These are phyloP conservation scores for Synanthedon andrenaeformis DNA, from an alignment of 2,888 invertebrate species.

Conservation along the genomic window DNA sequence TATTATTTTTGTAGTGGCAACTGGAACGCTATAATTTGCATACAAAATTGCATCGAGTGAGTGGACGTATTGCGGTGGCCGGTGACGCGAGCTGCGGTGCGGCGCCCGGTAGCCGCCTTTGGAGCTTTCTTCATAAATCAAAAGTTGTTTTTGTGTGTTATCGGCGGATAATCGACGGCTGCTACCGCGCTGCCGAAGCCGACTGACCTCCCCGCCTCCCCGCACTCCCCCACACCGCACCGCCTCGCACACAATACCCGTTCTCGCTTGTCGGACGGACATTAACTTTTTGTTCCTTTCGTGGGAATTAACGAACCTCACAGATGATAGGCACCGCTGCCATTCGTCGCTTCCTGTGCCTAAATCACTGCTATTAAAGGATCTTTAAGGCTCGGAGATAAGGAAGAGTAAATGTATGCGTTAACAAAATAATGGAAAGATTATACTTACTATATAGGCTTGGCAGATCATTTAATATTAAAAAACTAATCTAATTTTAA, in stretches of 20 bases:
- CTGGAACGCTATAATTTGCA: constrained; percentile 3
- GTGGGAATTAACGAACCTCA: constrained; percentile 40
- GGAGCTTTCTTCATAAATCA: constrained; percentile 66
- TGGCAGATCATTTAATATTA: too few species aligned
- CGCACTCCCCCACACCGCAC: constrained; percentile 9
- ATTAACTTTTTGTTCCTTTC: constrained; percentile 51
- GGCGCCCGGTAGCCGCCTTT: constrained; percentile 61
- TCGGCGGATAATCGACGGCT: constrained; percentile 61
- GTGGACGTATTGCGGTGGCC: constrained; percentile 8
- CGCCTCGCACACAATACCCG: constrained; percentile 2
- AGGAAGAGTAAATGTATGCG: constrained; percentile 15
- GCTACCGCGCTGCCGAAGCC: constrained; percentile 44
- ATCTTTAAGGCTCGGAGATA: constrained; percentile 35
- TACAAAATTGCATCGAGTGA: constrained; percentile 28
- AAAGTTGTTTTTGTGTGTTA: constrained; percentile 66
- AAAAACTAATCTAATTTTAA: too few species aligned
- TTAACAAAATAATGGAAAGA: background rate
- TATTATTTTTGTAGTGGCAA: too few species aligned
- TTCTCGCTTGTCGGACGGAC: constrained; percentile 31
- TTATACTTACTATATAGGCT: too few species aligned
- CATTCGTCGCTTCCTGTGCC: constrained; percentile 25
- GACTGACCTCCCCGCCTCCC: constrained; percentile 11
- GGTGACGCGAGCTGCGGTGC: constrained; percentile 19
- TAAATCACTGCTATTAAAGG: constrained; percentile 45
- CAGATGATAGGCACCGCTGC: constrained; percentile 25